These are phyloP conservation scores for Sarcoramphus papa DNA, from an alignment of 2,797 vertebrate species.

Conservation along the genomic window DNA sequence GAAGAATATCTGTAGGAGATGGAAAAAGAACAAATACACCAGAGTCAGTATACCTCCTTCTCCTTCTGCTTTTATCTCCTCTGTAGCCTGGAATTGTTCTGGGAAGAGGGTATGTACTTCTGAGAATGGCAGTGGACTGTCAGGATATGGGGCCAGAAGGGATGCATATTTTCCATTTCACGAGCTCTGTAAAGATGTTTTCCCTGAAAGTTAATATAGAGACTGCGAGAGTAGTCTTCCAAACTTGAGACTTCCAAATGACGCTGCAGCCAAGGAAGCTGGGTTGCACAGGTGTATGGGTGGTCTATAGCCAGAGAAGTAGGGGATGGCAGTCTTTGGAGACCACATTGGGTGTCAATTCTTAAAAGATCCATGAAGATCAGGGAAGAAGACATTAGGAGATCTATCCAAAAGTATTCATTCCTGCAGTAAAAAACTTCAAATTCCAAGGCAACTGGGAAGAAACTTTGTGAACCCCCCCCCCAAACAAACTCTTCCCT, in stretches of 20 bases:
- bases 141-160: not conserved
- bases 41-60: not conserved
- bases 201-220: not conserved
- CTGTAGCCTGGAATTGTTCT: not conserved
- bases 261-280: not conserved
- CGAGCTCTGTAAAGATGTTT: not conserved
- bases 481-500: not conserved
- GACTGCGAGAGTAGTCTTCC: not conserved
- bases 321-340: not conserved
- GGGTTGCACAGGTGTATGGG: not conserved
- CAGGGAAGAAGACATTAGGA: not conserved
- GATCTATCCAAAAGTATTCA: not conserved
- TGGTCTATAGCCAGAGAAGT: not conserved
- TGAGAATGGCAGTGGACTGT: not conserved
- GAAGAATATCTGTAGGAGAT: not conserved
- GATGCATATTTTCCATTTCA: not conserved
- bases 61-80: not conserved
- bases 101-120: not conserved
- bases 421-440: not conserved
- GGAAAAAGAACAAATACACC: not conserved
- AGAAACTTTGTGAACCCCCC: not conserved
- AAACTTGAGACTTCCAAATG: not conserved
- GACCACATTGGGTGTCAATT: fast-evolving
- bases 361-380: not conserved
- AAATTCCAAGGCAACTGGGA: not conserved